A percentile compares a stretch with the other conserved stretches of the same genome.
phyloP scores from a whole-genome alignment of 2,888 invertebrate species.

The Acrobeloides nanus region DNA sequence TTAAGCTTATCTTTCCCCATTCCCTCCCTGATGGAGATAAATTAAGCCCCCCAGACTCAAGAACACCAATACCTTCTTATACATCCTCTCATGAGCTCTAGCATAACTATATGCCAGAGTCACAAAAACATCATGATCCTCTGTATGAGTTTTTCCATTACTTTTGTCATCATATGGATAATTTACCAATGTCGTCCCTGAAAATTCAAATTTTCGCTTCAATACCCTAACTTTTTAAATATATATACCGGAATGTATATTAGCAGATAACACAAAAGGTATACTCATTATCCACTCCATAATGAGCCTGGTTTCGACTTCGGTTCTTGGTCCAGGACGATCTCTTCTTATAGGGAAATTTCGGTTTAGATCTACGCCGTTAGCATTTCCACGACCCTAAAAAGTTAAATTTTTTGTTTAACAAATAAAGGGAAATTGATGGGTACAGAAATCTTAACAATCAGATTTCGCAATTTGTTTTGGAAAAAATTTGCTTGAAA shows the following conservation, averaged over 20 bases:
- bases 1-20: too few species aligned
- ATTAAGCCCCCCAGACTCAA: background rate
- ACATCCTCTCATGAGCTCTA: slow-evolving; percentile 40
- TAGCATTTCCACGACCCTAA: slow-evolving; percentile 71
- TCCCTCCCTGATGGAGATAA: background rate
- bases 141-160: slow-evolving; percentile 10
- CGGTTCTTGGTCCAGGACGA: background rate
- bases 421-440: too few species aligned
- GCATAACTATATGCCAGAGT: slow-evolving; percentile 47
- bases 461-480: too few species aligned
- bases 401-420: too few species aligned
- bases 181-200: slow-evolving; percentile 59
- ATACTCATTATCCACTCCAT: slow-evolving; percentile 53
- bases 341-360: slow-evolving; percentile 70
- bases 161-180: slow-evolving; percentile 81
- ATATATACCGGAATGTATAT: slow-evolving; percentile 63
- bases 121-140: slow-evolving; percentile 44
- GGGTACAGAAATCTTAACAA: background rate
- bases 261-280: slow-evolving; percentile 51
- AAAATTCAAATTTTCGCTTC: slow-evolving; percentile 8
- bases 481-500: too few species aligned
- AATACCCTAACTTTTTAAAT: background rate
- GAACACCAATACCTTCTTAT: slow-evolving; percentile 18
- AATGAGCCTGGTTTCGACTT: slow-evolving; percentile 51
- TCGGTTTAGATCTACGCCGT: slow-evolving; percentile 74